Percentiles rank a stretch among this genome's conserved stretches.
These are phyloP conservation scores for Yponomeuta sedellus DNA, from an alignment of 2,888 invertebrate genomes.

Conservation along the genomic window DNA sequence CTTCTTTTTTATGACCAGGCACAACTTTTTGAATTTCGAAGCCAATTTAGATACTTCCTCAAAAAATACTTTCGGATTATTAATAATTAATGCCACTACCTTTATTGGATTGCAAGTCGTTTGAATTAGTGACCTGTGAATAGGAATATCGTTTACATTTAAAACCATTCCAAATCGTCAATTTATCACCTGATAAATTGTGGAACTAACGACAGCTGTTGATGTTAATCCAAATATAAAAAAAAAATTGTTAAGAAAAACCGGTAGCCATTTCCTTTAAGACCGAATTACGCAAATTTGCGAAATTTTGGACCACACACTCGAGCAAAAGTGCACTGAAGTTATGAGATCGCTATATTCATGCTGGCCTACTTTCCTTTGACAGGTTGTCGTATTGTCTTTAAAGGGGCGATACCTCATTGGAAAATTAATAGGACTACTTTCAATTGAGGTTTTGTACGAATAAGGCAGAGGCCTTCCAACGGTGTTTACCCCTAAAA, in stretches of 20 bases:
- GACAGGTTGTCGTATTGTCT: conserved; percentile 36
- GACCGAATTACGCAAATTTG: neutral
- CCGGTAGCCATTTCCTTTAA: neutral
- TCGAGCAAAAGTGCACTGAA: conserved; percentile 5
- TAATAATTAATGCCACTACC: neutral
- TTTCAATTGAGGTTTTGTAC: conserved; percentile 10
- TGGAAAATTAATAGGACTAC: conserved; percentile 15
- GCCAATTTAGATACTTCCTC: conserved; percentile 49
- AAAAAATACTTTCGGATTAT: conserved; percentile 16
- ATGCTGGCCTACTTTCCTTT: conserved; percentile 31
- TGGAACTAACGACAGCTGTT: neutral
- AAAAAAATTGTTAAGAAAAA: neutral
- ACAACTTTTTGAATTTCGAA: conserved; percentile 18
- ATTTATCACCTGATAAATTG: neutral
- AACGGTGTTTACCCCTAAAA: neutral
- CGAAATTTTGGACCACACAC: conserved; percentile 12
- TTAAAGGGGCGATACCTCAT: conserved; percentile 20
- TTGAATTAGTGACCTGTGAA: neutral
- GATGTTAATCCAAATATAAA: neutral
- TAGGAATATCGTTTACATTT: neutral
- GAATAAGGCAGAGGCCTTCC: conserved; percentile 1
- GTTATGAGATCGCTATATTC: conserved; percentile 23
- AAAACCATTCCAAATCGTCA: neutral
- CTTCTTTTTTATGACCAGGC: conserved; percentile 39
- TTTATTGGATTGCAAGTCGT: neutral